A percentile compares a stretch with the other conserved stretches of the same genome.
Conservation (phyloP, 2,113 vertebrate species). For the Tragelaphus buxtoni region DNA sequence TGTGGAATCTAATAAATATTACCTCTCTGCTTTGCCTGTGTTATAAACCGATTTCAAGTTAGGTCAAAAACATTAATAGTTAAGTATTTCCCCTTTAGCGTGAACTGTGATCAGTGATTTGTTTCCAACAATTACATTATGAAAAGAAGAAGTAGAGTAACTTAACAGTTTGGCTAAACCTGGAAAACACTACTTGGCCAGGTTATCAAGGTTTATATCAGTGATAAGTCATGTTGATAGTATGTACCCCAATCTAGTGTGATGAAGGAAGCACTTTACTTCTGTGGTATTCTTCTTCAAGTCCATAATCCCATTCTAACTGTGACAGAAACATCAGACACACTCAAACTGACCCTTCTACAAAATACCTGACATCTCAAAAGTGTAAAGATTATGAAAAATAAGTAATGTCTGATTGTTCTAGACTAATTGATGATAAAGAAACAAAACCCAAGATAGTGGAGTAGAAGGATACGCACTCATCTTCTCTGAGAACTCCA, state of each 20-base stretch:
- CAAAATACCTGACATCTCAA: neutral
- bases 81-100: neutral
- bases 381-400: neutral
- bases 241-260: neutral
- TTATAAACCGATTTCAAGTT: neutral
- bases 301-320: neutral
- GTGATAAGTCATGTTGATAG: neutral
- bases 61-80: neutral
- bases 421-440: neutral
- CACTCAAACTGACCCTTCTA: neutral
- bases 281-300: neutral
- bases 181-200: neutral
- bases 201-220: neutral
- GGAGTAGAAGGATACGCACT: neutral
- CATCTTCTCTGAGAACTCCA: neutral
- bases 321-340: neutral
- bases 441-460: neutral
- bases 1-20: neutral
- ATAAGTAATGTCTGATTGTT: neutral
- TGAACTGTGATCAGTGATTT: neutral
- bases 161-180: neutral
- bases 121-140: neutral
- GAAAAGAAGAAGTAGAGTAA: neutral
- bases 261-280: neutral
- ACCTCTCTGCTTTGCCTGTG: neutral